phyloP scores from a whole-genome alignment of 2,113 vertebrate species.

The Aramus guarauna region DNA sequence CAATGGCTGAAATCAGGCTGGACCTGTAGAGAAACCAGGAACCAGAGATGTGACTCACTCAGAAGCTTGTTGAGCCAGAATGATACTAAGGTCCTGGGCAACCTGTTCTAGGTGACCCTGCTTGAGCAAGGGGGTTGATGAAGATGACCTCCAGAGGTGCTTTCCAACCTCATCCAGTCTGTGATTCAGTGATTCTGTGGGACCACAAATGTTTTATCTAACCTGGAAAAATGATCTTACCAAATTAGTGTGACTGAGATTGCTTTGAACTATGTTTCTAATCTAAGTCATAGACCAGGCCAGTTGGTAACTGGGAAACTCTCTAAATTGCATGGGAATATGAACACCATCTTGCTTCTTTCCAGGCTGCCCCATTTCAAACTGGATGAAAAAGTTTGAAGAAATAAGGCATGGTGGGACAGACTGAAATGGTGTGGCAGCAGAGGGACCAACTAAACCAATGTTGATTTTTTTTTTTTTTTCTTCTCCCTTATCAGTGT shows the following conservation, averaged over 20 bases:
- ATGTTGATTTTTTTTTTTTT: no score
- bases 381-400: not conserved
- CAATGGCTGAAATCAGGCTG: not conserved
- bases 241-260: not conserved
- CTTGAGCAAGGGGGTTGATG: not conserved
- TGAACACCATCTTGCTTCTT: not conserved
- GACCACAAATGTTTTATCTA: not conserved
- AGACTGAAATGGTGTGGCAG: not conserved
- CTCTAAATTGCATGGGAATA: not conserved
- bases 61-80: not conserved
- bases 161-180: not conserved
- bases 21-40: not conserved
- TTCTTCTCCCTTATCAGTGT: not conserved
- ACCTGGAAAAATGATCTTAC: not conserved
- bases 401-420: not conserved
- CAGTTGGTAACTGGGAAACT: not conserved
- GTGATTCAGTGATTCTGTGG: not conserved
- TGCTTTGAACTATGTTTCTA: not conserved
- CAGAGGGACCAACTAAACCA: not conserved
- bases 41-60: not conserved
- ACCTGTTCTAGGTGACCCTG: not conserved
- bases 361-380: not conserved
- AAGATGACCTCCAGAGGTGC: not conserved
- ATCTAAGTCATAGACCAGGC: not conserved
- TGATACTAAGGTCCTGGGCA: not conserved